Evolutionary conservation across 2,797 vertebrate genomes (phyloP), one percentile per base, ranked within the genome.

Genomic region (Sebastes hubbsi): DNA sequence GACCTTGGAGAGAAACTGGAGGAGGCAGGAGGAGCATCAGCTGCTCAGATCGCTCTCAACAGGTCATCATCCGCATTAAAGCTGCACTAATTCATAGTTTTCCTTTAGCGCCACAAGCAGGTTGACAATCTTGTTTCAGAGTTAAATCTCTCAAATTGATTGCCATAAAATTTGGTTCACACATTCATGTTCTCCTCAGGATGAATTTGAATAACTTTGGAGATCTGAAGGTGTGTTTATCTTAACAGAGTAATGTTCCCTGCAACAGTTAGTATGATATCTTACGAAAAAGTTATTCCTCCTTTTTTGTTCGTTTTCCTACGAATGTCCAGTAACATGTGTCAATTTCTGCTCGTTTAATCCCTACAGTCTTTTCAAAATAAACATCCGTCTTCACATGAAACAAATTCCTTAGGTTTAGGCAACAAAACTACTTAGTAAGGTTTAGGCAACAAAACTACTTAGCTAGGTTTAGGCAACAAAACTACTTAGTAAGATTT

Each of bases 1-100:
- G 97, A 99, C 82, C 94, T 99, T 59, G 98, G 97, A 0, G 97
- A 98, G 93, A 88, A 96, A 75, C 95, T 99, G 82, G 98, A 98
- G 89, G 98, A 99, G 91, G 97, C 96, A 0, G 98, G 98, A 0
- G 98, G 97, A 0, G 95, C 93, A 0, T 97, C 98, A 0, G 94
- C 96, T 0, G 95, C 94, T 5, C 98, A 98, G 94, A 96, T 98
- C 1, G 97, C 98, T 66, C 95, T 98, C 83, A 97, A 94, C 95
- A 93, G 91, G 93, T 94, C n/a, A 14, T 1, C 29, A 22, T 6
- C 24, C 1, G 24, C 11, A 8, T 16, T 32, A 0, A 30, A 12
- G 8, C 10, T 68, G 6, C 59, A 25, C 2, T 20, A 11, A 18
- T 0, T 52, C 14, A 46, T 46, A 46, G 14, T 46, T 8, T 25